Evolutionary conservation across 2,113 vertebrate species (phyloP), one percentile per base, ranked within the genome.

Genomic region (Myotis davidii): DNA sequence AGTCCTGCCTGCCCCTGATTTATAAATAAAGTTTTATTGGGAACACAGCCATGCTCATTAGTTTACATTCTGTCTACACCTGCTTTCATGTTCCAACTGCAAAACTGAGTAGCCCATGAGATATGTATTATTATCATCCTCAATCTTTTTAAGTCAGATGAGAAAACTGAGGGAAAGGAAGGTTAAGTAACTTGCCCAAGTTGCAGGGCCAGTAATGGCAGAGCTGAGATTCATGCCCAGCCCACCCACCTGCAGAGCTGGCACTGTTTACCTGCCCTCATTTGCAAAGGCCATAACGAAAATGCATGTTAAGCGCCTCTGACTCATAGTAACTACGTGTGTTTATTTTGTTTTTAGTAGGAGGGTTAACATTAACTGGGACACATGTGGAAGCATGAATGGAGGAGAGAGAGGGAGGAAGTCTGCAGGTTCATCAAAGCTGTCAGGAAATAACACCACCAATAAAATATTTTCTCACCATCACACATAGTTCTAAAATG

Each of bases 401-500:
- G 67, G 42, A 85, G 27, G 34, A 61, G 7, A 32, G 42, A 11
- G 16, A 16, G 0, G n/a, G 42, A 3, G 0, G 6, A 39, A 1
- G 18, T 77, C 37, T 23, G 48, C 39, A 70, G 69, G 48, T 18
- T 88, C 52, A 21, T 56, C 65, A 29, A 61, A 82, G 85, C 54
- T 94, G 88, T 87, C 81, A 94, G 88, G 69, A 96, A 95, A 56
- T 82, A 85, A 83, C 67, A 88, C 37, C 25, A 77, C 67, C 42
- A 52, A 45, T 61, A 90, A 94, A 92, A 88, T 90, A 70, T 86
- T 79, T 93, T 83, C 64, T 59, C 61, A 50, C 54, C 3, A 2
- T 85, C 88, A 86, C 76, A 64, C 56, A 27, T 32, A 65, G 5
- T 50, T 48, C 37, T 89, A 83, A 87, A 93, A 72, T 72, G 72